A percentile compares a stretch with the other conserved stretches of the same genome.
These are phyloP conservation scores for Monoplex corrugatus DNA, from an alignment of 2,888 invertebrate species.

Conservation along the genomic window DNA sequence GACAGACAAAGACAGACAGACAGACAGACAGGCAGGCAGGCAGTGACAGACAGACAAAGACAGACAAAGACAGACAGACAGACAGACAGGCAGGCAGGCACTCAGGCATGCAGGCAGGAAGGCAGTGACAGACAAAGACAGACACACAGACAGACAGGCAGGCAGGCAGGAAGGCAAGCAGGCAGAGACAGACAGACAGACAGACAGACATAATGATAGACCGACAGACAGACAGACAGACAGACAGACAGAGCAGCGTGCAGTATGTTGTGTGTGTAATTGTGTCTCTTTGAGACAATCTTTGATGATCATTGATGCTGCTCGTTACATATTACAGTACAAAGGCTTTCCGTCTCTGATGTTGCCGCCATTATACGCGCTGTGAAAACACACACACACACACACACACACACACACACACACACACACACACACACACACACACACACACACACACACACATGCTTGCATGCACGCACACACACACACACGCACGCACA, in stretches of 20 bases:
- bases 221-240: constrained; percentile 7
- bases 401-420: constrained; percentile 28
- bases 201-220: neutral
- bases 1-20: neutral
- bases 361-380: too few species aligned
- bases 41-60: neutral
- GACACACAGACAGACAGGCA: neutral
- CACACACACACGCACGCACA: constrained; percentile 8
- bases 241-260: too few species aligned
- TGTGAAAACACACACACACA: neutral
- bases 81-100: neutral
- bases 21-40: neutral
- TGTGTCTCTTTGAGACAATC: too few species aligned
- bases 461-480: constrained; percentile 4
- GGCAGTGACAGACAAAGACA: neutral
- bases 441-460: constrained; percentile 12
- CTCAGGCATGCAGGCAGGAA: neutral
- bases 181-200: neutral
- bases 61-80: neutral
- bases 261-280: too few species aligned
- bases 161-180: neutral
- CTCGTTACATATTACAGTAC: too few species aligned
- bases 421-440: constrained; percentile 10
- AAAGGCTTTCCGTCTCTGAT: too few species aligned
- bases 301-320: too few species aligned